phyloP scores from a whole-genome alignment of 2,113 vertebrate species.

The Heptranchias perlo region DNA sequence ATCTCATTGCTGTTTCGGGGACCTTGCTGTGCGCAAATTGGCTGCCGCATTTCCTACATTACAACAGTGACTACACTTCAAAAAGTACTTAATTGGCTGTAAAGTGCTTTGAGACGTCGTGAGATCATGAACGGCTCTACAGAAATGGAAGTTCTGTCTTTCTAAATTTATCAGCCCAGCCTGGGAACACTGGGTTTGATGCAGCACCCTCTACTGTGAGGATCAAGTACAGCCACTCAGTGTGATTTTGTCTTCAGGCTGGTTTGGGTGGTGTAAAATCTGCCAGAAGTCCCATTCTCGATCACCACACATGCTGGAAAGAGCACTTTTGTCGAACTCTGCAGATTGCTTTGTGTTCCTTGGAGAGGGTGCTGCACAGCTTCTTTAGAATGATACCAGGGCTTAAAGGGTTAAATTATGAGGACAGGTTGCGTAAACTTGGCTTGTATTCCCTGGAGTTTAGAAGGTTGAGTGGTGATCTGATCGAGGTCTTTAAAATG shows the following conservation, averaged over 20 bases:
- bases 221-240: no score
- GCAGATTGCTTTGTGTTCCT: not conserved
- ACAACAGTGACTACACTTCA: not conserved
- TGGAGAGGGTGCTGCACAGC: not conserved
- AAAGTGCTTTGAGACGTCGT: not conserved
- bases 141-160: no score
- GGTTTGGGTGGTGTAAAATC: not conserved
- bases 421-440: not conserved
- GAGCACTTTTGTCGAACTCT: not conserved
- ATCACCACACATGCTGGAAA: not conserved
- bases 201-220: not conserved
- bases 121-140: no score
- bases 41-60: not conserved
- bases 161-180: not conserved
- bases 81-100: not conserved
- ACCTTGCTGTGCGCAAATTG: not conserved
- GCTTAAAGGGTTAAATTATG: not conserved
- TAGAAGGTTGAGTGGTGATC: not conserved
- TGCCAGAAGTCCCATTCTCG: no score
- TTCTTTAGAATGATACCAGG: not conserved
- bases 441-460: not conserved
- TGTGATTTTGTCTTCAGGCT: no score
- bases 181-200: not conserved
- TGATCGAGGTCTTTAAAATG: not conserved
- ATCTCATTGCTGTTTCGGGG: not conserved